Evolutionary conservation across 2,797 vertebrate species (phyloP), one percentile per base, ranked within the genome.

Genomic region (Fundulus diaphanus): DNA sequence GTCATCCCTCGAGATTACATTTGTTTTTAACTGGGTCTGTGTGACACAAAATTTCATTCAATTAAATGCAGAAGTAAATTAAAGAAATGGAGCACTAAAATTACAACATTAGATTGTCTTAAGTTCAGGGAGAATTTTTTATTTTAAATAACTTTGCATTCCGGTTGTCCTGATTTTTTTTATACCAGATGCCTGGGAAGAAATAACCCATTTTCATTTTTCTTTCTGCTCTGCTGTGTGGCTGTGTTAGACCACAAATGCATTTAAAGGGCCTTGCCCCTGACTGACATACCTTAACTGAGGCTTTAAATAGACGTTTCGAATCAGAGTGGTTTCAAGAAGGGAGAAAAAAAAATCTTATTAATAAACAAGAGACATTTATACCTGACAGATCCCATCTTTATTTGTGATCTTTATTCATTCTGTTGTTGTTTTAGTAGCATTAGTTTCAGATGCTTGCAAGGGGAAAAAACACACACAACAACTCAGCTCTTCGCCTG

Each of bases 401-500:
- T 33, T 65, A 40, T 22, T 40, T 40, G 7, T 6, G 35, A 12
- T 65, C 33, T n/a, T 65, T 37, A 5, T 49, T 31, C 66, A 48
- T 68, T 29, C 27, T 68, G 40, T 15, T 46, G n/a, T 48, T 68
- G 24, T 46, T 68, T 37, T 16, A 16, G 33, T 54, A 33, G 24
- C 49, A 18, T 40, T 37, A 54, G 24, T 56, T 52, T n/a, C 51
- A 71, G 68, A 75, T 73, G 83, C 73, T 5, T 70, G 59, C 5
- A 3, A 44, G 31, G 57, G 71, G 67, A 56, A 72, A 74, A 87
- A 56, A 85, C n/a, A 81, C 66, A 40, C 40, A 72, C 48, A 24
- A 57, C 27, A 68, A 81, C 81, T 80, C 77, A 48, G 82, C 75
- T 37, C 72, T 66, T 24, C 16, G 68, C 70, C 68, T 87, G 89